A percentile compares a stretch with the other conserved stretches of the same genome.
These are phyloP conservation scores for Xanthorhoe spadicearia DNA, from an alignment of 2,888 invertebrate species.

Conservation along the genomic window DNA sequence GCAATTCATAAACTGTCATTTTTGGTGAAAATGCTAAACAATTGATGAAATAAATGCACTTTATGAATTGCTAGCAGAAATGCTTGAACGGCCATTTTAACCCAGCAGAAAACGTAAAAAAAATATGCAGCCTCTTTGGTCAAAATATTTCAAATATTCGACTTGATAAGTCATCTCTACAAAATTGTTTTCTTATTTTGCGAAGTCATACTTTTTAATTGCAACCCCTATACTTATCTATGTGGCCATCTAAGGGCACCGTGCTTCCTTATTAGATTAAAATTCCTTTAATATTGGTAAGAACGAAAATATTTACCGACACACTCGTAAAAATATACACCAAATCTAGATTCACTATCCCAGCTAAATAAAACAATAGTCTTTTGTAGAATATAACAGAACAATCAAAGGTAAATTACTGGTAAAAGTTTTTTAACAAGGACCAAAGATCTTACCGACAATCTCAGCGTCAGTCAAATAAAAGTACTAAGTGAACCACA, in stretches of 20 bases:
- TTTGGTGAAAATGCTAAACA: too few species aligned
- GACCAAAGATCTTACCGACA: slow-evolving; percentile 32
- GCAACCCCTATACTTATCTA: slow-evolving; percentile 27
- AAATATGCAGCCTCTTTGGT: neutral
- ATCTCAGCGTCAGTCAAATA: too few species aligned
- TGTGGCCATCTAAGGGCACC: slow-evolving; percentile 13
- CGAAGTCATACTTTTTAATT: slow-evolving; percentile 31
- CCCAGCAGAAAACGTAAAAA: neutral
- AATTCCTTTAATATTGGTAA: neutral
- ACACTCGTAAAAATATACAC: too few species aligned
- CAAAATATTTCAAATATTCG: slow-evolving; percentile 1
- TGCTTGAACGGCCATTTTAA: too few species aligned
- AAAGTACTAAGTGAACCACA: slow-evolving; percentile 20
- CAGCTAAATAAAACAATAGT: neutral
- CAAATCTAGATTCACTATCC: too few species aligned
- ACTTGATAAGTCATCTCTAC: neutral
- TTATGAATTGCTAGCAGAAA: too few species aligned
- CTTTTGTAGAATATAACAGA: slow-evolving; percentile 11
- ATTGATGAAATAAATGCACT: too few species aligned
- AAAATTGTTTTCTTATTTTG: slow-evolving; percentile 8
- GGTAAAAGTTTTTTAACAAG: neutral
- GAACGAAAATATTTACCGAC: neutral
- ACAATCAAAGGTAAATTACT: slow-evolving; percentile 10
- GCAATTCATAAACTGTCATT: too few species aligned
- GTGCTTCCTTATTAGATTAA: slow-evolving; percentile 1